A percentile compares a stretch with the other conserved stretches of the same genome.
Conservation (phyloP, 2,888 invertebrate genomes). For the Pocota personata region DNA sequence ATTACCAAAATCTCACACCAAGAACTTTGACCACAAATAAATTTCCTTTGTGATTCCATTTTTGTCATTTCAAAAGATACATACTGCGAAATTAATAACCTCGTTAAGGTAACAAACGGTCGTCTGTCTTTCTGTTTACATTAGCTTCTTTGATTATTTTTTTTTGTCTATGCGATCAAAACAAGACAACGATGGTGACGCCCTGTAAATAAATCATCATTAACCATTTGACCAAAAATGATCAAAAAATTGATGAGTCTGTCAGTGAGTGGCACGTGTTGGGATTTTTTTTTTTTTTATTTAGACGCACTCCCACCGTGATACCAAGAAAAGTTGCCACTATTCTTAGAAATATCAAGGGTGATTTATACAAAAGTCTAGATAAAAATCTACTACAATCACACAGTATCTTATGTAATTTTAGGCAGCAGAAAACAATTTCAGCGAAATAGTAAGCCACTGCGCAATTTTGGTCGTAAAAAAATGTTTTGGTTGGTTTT, state of each 20-base stretch:
- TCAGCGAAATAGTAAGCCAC: slow-evolving; percentile 3
- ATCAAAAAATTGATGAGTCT: slow-evolving; percentile 17
- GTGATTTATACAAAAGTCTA: slow-evolving; percentile 28
- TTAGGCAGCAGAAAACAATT: background rate
- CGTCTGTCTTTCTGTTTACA: slow-evolving; percentile 23
- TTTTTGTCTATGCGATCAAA: slow-evolving; percentile 15
- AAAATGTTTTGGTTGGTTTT: slow-evolving; percentile 34
- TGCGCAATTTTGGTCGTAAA: slow-evolving; percentile 46
- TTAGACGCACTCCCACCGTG: background rate
- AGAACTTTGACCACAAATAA: slow-evolving; percentile 36
- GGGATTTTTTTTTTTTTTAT: background rate
- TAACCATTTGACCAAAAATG: slow-evolving; percentile 7
- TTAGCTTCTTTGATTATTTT: slow-evolving; percentile 12
- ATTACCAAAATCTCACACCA: slow-evolving; percentile 16
- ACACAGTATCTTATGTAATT: slow-evolving; percentile 5
- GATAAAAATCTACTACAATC: slow-evolving; percentile 19
- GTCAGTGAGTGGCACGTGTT: slow-evolving; percentile 18
- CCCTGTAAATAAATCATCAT: slow-evolving; percentile 48
- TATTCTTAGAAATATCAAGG: slow-evolving; percentile 22
- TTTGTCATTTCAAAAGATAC: slow-evolving; percentile 9
- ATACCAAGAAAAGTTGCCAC: slow-evolving; percentile 8
- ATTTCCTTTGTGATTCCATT: slow-evolving; percentile 16
- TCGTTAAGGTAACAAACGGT: slow-evolving; percentile 48
- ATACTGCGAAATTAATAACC: slow-evolving; percentile 54
- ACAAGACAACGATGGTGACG: slow-evolving; percentile 4